Conservation (phyloP, 2,888 invertebrate genomes). For the Tenthredo scrophulariae region DNA sequence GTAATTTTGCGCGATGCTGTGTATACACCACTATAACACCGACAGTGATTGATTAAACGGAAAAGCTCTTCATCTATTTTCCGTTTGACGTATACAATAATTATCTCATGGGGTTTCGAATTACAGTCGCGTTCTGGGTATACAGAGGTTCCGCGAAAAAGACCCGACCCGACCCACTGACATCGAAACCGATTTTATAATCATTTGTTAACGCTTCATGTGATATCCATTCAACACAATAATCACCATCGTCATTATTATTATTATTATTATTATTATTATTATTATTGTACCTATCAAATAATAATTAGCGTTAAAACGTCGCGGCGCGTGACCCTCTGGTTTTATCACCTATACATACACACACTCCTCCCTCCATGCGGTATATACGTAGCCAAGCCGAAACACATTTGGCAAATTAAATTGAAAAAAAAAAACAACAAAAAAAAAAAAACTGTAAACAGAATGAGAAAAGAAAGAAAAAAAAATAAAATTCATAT, state of each 20-base stretch:
- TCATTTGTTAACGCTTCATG: neutral
- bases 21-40: neutral
- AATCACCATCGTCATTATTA: too few relatives aligned
- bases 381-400: neutral
- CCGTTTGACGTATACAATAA: slow-evolving; percentile 29
- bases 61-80: slow-evolving; percentile 36
- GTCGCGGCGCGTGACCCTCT: neutral
- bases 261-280: neutral
- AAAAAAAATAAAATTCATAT: neutral
- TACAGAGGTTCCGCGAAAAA: neutral
- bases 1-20: neutral
- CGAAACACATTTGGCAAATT: neutral
- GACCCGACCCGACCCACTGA: neutral
- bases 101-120: slow-evolving; percentile 1
- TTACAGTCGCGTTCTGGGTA: neutral
- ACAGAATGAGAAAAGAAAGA: neutral
- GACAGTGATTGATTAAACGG: slow-evolving; percentile 45
- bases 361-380: neutral
- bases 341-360: neutral
- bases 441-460: neutral
- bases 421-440: neutral
- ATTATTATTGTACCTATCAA: neutral
- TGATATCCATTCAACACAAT: neutral
- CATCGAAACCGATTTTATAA: neutral
- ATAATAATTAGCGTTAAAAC: neutral